These are phyloP conservation scores for Halocynthia roretzi DNA, from an alignment of 23 tunicate genomes.

Conservation along the genomic window DNA sequence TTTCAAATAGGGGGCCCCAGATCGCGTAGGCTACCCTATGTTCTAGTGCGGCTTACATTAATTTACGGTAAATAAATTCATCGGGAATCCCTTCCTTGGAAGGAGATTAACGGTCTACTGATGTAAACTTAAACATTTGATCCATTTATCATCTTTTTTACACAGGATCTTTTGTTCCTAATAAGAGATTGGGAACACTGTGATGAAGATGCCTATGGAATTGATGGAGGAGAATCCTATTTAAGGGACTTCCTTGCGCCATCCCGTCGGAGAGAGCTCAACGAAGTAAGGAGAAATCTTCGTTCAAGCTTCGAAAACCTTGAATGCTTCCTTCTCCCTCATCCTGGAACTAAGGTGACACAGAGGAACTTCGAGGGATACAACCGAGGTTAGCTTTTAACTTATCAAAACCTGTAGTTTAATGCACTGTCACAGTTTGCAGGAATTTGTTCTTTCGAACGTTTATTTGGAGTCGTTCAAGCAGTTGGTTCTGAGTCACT, in stretches of 20 bases:
- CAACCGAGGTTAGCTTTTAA: neutral
- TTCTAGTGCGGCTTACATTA: no score
- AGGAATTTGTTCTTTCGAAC: no score
- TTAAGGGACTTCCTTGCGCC: neutral
- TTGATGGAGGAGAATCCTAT: neutral
- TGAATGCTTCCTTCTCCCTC: neutral
- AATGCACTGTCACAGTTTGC: neutral
- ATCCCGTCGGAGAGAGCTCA: neutral
- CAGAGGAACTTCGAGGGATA: neutral
- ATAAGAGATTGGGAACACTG: constrained; percentile 13
- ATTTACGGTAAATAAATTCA: no score
- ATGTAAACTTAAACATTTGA: no score
- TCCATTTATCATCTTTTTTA: neutral
- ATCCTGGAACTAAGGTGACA: neutral
- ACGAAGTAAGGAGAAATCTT: neutral
- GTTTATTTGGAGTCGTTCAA: no score
- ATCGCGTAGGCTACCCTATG: no score
- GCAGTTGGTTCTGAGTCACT: no score
- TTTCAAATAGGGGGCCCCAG: no score
- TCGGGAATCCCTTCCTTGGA: no score
- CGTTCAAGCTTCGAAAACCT: neutral
- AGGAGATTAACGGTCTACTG: no score
- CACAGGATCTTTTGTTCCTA: constrained; percentile 3
- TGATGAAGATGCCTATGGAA: neutral
- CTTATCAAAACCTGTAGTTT: neutral